Conservation (phyloP, 37 sponge, comb jelly and placozoan species). For the Axinella damicornis region DNA sequence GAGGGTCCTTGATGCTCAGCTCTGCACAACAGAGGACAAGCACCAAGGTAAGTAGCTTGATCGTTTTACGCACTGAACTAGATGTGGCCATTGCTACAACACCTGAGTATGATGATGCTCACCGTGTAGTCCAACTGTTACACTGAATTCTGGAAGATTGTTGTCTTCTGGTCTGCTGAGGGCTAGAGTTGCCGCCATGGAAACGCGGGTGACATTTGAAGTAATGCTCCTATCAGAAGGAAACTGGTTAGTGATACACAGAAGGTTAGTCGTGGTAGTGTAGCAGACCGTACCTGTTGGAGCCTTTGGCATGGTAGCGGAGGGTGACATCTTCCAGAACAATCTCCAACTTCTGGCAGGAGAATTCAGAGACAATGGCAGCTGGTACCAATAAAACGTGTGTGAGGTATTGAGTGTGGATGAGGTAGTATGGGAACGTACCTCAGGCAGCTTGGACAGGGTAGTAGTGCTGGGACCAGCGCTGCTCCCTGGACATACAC, state of each 20-base stretch:
- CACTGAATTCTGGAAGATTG: neutral
- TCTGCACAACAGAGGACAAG: neutral
- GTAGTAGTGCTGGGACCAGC: no score
- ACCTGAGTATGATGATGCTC: no score
- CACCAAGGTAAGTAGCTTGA: no score
- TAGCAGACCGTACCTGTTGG: conserved; percentile 26
- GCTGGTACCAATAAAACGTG: neutral
- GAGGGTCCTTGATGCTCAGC: conserved; percentile 25
- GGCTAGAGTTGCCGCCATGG: conserved; percentile 14
- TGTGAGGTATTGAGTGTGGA: neutral
- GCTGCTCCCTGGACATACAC: no score
- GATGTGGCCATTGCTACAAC: no score
- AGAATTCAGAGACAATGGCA: neutral
- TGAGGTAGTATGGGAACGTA: neutral
- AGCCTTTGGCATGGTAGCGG: conserved; percentile 21
- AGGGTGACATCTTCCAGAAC: conserved; percentile 56
- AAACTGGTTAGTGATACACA: neutral
- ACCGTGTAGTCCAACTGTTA: neutral
- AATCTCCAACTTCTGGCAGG: conserved; percentile 40
- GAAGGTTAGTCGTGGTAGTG: no score
- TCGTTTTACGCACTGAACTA: no score
- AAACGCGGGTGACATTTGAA: conserved; percentile 37
- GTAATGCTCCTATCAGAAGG: conserved; percentile 25
- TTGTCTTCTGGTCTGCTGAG: neutral
- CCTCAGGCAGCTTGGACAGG: neutral